A percentile compares a stretch with the other conserved stretches of the same genome.
phyloP scores from a whole-genome alignment of 2,888 invertebrate genomes.

The Bombyx huttoni region DNA sequence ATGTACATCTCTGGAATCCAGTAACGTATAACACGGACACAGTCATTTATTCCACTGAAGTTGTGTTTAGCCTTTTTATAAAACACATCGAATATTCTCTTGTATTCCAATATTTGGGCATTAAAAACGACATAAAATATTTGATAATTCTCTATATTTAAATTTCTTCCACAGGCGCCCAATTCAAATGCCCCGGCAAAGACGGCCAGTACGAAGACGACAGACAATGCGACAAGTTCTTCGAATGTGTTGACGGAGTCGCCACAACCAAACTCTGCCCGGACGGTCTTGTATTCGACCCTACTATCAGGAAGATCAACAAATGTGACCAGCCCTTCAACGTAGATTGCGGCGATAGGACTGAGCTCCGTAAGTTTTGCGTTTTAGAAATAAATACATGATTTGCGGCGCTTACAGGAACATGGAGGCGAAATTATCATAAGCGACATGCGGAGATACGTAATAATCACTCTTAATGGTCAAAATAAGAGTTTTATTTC shows the following conservation, averaged over 20 bases:
- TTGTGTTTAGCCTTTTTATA: too few species aligned
- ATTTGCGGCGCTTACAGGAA: neutral
- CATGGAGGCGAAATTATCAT: too few species aligned
- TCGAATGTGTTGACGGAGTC: conserved; percentile 81
- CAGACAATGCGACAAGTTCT: conserved; percentile 89
- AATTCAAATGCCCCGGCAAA: conserved; percentile 83
- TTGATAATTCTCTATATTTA: neutral
- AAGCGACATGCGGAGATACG: too few species aligned
- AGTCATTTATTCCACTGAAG: too few species aligned
- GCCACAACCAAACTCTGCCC: conserved; percentile 85
- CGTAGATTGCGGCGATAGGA: conserved; percentile 90
- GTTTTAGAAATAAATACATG: neutral
- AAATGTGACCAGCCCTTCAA: conserved; percentile 95
- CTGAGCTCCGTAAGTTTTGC: conserved; percentile 85
- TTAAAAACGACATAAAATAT: neutral
- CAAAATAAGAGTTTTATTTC: too few species aligned
- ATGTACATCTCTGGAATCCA: too few species aligned
- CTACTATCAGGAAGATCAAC: conserved; percentile 86
- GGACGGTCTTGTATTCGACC: conserved; percentile 92
- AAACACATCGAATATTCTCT: too few species aligned
- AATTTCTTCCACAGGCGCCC: conserved; percentile 56
- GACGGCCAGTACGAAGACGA: conserved; percentile 87
- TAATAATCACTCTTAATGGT: too few species aligned
- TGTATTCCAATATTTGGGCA: too few species aligned
- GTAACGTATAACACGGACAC: too few species aligned